Conservation (phyloP, 2,888 invertebrate species). For the Lepidocyrtoides sp. region DNA sequence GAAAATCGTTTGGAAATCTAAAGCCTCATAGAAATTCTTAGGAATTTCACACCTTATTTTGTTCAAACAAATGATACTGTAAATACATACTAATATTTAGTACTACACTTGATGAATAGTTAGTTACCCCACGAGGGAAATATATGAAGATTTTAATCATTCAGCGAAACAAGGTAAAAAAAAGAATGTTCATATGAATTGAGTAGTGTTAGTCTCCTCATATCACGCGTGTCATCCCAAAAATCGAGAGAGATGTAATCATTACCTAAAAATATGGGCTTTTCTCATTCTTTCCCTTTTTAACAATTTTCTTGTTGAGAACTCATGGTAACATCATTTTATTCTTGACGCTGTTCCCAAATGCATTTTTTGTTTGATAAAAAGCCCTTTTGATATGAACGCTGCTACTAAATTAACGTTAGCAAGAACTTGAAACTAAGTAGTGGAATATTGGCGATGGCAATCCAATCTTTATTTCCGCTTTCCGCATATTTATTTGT, state of each 20-base stretch:
- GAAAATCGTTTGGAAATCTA: not conserved
- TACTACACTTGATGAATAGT: not conserved
- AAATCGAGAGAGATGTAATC: conserved; percentile 72
- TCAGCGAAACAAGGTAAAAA: conserved; percentile 44
- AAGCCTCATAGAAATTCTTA: not conserved
- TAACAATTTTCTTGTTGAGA: conserved; percentile 41
- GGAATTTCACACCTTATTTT: conserved; percentile 74
- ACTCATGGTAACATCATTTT: too few relatives aligned
- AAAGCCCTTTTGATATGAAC: not conserved
- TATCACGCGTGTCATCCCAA: conserved; percentile 23
- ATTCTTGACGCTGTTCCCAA: too few relatives aligned
- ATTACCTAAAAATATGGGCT: conserved; percentile 70
- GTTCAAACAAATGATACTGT: conserved; percentile 47
- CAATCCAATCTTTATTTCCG: too few relatives aligned
- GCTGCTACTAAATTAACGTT: too few relatives aligned
- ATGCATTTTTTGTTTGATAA: too few relatives aligned
- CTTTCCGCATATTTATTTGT: too few relatives aligned
- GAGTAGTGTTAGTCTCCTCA: conserved; percentile 12
- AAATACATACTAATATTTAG: not conserved
- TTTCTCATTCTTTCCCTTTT: conserved; percentile 12
- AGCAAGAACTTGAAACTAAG: too few relatives aligned
- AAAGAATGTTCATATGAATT: conserved; percentile 27
- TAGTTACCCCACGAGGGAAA: not conserved
- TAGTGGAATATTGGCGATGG: too few relatives aligned
- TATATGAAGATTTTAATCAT: conserved; percentile 67